Percentiles rank a stretch among this genome's conserved stretches.
Evolutionary conservation across 2,797 vertebrate species (phyloP).

Genomic region (Rhinichthys osculus): DNA sequence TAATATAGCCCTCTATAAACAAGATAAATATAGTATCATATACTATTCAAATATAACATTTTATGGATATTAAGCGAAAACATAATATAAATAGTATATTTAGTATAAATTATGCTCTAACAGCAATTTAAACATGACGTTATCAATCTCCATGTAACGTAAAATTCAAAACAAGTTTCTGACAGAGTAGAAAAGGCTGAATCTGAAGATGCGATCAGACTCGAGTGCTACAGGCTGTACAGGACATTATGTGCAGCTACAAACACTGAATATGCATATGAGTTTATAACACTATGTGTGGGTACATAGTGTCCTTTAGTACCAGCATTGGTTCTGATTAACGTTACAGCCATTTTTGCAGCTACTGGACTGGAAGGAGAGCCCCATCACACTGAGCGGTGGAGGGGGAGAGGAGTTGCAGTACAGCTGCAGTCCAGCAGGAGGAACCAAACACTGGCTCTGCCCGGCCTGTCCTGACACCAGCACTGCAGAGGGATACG

Average conservation of each 20-base stretch:
- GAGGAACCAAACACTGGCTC: constrained; percentile 79
- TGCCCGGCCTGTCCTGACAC: constrained; percentile 81
- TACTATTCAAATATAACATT: constrained; percentile 25
- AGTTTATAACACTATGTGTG: neutral
- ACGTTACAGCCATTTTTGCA: constrained; percentile 58
- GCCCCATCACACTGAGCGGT: constrained; percentile 36
- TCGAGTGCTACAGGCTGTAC: constrained; percentile 25
- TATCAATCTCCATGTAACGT: neutral
- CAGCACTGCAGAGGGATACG: constrained; percentile 72
- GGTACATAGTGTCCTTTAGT: constrained; percentile 33
- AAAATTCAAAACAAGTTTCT: constrained; percentile 7
- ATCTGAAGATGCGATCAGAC: constrained; percentile 17
- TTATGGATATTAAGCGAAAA: constrained; percentile 19
- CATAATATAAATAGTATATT: constrained; percentile 26
- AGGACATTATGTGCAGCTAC: constrained; percentile 19
- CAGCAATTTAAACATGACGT: neutral
- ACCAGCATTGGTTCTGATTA: constrained; percentile 61
- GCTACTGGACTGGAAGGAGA: constrained; percentile 52
- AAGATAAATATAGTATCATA: constrained; percentile 40
- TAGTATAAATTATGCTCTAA: constrained; percentile 37
- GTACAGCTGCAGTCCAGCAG: constrained; percentile 85
- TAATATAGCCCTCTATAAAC: constrained; percentile 24
- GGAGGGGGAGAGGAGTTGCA: constrained; percentile 85
- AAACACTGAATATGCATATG: constrained; percentile 7
- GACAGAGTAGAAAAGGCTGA: constrained; percentile 17